Conservation (phyloP, 2,113 vertebrate species). For the Forbesichthys agassizii region DNA sequence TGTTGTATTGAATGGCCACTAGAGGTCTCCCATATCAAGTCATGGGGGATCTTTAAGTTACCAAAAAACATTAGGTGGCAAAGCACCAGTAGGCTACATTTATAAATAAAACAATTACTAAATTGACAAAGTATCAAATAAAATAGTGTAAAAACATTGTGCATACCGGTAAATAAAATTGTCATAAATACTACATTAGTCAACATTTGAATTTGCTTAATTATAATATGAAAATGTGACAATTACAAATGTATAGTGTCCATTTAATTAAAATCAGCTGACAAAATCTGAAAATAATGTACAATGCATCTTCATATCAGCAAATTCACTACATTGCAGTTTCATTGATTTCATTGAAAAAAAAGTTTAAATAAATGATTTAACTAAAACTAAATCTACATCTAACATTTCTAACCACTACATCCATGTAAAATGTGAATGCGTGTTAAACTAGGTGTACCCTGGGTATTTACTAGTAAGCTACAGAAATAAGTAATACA, state of each 20-base stretch:
- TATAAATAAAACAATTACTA: not conserved
- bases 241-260: too few relatives aligned
- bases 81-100: too few relatives aligned
- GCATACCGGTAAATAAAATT: not conserved
- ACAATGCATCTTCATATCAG: too few relatives aligned
- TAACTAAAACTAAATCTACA: constrained; percentile 4
- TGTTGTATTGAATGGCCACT: constrained; percentile 41
- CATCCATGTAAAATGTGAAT: not conserved
- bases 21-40: constrained; percentile 51
- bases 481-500: constrained; percentile 26
- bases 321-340: too few relatives aligned
- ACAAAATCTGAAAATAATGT: too few relatives aligned
- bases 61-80: too few relatives aligned
- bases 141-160: constrained; percentile 4
- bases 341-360: too few relatives aligned
- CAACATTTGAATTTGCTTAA: too few relatives aligned
- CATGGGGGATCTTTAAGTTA: not conserved
- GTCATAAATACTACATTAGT: not conserved
- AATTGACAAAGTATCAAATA: constrained; percentile 16
- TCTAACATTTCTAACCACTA: constrained; percentile 10
- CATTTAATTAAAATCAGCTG: too few relatives aligned
- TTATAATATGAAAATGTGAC: too few relatives aligned
- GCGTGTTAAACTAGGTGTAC: constrained; percentile 20
- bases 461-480: constrained; percentile 36
- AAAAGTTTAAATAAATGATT: not conserved